phyloP scores from a whole-genome alignment of 2,888 invertebrate species.

The Oligia fasciuncula region DNA sequence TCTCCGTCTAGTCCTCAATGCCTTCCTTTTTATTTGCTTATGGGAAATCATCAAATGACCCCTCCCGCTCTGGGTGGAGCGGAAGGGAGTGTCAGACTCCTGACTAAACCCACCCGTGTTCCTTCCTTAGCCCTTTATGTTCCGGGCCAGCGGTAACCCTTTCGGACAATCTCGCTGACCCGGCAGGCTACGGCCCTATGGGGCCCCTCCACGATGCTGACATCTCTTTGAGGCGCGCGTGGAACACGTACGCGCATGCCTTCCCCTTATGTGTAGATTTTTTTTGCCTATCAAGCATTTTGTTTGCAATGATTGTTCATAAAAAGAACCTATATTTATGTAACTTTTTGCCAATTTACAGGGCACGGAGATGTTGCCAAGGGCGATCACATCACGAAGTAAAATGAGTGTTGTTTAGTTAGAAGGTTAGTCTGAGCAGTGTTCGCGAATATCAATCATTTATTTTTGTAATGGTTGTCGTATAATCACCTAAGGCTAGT shows the following conservation, averaged over 20 bases:
- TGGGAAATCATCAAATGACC: too few relatives aligned
- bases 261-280: neutral
- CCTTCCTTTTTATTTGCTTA: neutral
- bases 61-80: too few relatives aligned
- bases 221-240: too few relatives aligned
- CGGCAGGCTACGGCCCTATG: too few relatives aligned
- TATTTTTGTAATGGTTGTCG: neutral
- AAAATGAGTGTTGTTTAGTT: conserved; percentile 18
- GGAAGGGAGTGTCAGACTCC: too few relatives aligned
- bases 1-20: neutral
- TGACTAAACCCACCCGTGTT: too few relatives aligned
- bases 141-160: too few relatives aligned
- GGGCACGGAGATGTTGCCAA: conserved; percentile 23
- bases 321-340: neutral
- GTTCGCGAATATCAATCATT: conserved; percentile 33
- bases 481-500: neutral
- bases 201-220: too few relatives aligned
- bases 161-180: too few relatives aligned
- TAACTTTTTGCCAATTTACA: conserved; percentile 14
- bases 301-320: neutral
- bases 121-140: too few relatives aligned
- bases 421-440: conserved; percentile 11
- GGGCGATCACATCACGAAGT: conserved; percentile 29
- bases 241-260: neutral
- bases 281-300: neutral